phyloP scores from a whole-genome alignment of 2,113 vertebrate genomes.

The Scolopax mira region DNA sequence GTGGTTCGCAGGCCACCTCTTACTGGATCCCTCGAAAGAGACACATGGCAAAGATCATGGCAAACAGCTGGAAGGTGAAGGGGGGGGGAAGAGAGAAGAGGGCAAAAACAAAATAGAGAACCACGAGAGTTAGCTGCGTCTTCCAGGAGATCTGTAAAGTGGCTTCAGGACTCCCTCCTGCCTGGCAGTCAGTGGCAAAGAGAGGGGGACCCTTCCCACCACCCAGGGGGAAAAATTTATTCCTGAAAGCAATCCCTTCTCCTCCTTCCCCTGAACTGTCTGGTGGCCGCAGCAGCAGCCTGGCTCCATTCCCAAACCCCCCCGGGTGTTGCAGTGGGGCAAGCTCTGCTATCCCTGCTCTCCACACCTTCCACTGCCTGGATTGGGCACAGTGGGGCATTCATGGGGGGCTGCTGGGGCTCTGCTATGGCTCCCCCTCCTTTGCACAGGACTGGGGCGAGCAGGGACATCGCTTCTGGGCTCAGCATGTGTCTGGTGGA shows the following conservation, averaged over 20 bases:
- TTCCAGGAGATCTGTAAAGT: not conserved
- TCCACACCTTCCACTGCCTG: no score
- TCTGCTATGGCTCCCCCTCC: not conserved
- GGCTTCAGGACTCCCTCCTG: not conserved
- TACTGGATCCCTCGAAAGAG: conserved; percentile 92
- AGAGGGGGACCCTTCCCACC: not conserved
- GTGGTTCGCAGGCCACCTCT: not conserved
- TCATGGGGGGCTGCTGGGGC: not conserved
- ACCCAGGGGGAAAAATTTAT: not conserved
- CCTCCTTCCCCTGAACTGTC: not conserved
- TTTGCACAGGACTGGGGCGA: not conserved
- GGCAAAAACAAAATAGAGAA: conserved; percentile 3
- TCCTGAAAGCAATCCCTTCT: not conserved
- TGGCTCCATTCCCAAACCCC: not conserved
- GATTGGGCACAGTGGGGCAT: not conserved
- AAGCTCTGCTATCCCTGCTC: not conserved
- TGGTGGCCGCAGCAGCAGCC: not conserved
- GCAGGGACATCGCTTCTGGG: not conserved
- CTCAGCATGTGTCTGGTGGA: not conserved
- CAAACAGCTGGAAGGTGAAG: conserved; percentile 80
- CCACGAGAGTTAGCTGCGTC: not conserved
- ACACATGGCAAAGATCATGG: conserved; percentile 96
- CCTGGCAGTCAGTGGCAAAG: not conserved
- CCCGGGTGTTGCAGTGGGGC: not conserved
- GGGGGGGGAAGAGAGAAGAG: not conserved